Evolutionary conservation across 2,113 vertebrate species (phyloP), one percentile per base, ranked within the genome.

Genomic region (Nymphicus hollandicus): DNA sequence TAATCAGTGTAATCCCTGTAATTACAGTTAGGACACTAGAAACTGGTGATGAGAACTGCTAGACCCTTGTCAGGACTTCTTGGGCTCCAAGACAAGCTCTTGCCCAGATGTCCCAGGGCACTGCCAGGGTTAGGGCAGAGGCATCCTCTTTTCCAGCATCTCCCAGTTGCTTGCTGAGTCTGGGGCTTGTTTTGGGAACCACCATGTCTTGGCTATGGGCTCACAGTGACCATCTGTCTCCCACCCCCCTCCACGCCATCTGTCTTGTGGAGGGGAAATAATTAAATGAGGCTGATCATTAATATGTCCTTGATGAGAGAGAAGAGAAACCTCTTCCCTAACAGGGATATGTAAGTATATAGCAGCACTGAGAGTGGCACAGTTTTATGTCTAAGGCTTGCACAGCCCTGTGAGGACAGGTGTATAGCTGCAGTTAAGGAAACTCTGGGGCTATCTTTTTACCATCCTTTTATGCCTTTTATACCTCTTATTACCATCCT

Each of bases 401-500:
- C 35, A 11, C 2, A 3, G 35, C 10, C 49, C 74, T 3, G 0
- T 16, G 16, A 41, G 41, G 28, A 3, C 1, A 10, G 53, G 12
- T 23, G 53, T 31, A 3, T 0, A 9, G 53, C 12, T 19, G 31
- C 49, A 29, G 18, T 12, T 9, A 33, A 41, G 35, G 8, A 52
- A 37, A 70, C 16, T 47, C 35, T 6, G 37, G 31, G 31, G 6
- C 18, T 27, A 22, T 2, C 19, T 39, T 41, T 3, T 39, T 37
- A 17, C 39, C 13, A 11, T 16, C 7, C 11, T 31, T 66, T 86
- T 41, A 10, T 22, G 7, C 11, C 3, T 15, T 28, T 64, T 84
- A 13, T 25, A 7, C 7, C 33, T 5, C 27, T 37, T 47, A 6
- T 46, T 44, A 20, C 47, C 10, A 13, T 25, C 13, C 9, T 60